phyloP scores from a whole-genome alignment of 1,140 invertebrate genomes.

The Philopotamus ludificatus region DNA sequence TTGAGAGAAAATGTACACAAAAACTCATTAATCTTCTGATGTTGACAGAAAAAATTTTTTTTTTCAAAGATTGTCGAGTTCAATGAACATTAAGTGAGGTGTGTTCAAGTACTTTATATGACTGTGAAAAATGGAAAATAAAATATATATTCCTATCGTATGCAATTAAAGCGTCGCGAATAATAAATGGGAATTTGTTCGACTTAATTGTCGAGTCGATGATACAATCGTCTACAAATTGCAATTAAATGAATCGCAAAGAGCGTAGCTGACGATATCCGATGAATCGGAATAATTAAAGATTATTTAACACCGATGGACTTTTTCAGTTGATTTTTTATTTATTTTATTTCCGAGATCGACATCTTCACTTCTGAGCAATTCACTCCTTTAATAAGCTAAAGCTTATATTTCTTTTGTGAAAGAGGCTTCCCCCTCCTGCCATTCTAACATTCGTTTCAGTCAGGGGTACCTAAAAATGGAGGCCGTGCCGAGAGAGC shows the following conservation, averaged over 20 bases:
- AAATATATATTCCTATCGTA: background rate
- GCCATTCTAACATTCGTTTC: background rate
- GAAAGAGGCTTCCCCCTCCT: background rate
- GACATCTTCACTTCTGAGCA: conserved; percentile 1
- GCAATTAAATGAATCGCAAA: too few species aligned
- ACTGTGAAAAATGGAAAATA: background rate
- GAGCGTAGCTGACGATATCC: too few species aligned
- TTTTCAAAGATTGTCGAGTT: background rate
- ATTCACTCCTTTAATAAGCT: conserved; percentile 21
- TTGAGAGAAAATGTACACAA: background rate
- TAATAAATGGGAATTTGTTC: background rate
- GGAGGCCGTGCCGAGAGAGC: background rate
- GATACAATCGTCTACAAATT: too few species aligned
- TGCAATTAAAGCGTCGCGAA: background rate
- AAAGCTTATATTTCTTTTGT: conserved; percentile 19
- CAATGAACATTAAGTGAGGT: background rate
- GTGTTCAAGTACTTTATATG: background rate
- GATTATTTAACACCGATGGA: too few species aligned
- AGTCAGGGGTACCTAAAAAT: background rate
- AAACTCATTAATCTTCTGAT: background rate
- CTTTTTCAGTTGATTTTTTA: background rate
- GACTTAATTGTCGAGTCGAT: background rate
- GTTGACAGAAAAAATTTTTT: background rate
- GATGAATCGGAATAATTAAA: too few species aligned
- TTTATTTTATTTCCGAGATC: background rate